Base-by-base conservation (phyloP, 1,140 invertebrate species). In the Leptinotarsa defecta region DNA sequence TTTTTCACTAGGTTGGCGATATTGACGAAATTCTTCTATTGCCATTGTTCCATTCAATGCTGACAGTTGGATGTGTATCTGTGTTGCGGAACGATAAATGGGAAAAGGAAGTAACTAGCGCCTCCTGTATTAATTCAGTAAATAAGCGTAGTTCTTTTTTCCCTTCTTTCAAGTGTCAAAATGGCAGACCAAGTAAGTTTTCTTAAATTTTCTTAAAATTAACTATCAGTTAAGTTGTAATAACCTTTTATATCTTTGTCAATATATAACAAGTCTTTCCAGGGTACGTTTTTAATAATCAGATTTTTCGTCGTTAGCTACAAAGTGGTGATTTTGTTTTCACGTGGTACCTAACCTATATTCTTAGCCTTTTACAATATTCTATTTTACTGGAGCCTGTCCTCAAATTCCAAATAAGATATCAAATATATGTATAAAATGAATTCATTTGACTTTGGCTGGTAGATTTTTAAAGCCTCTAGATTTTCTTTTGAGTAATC, bases 121-220 rank as follows among this genome's bases (percentile, higher is more conserved):
- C 52, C 52, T 6, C 13, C 52, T 34, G 34, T n/a, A 57, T n/a
- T n/a, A 1, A n/a, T n/a, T n/a, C 52, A 57, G 11, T 34, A 34
- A 34, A 34, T 8, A 34, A 34, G 34, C 34, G 1, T 11, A 34
- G 34, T 34, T 57, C 52, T 57, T 57, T 19, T 61, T 3, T 19
- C 2, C 70, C 15, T 73, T 65, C 71, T 73, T 74, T 74, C 48
- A 76, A 78, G 82, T 74, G 75, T 77, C 80, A 85, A 84, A 68
- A 85, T 85, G 84, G 84, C 84, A 13, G 84, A 85, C 77, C 84
- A 85, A 81, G 84, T 85, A 82, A 80, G 84, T 83, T 76, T 22
- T 71, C 63, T 57, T 17, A 8, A 48, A 57, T 69, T 62, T 76
- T 77, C 57, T 43, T 48, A 69, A 67, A 24, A 11, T 13, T 68